phyloP scores from a whole-genome alignment of 2,113 vertebrate genomes.

The Ondatra zibethicus region DNA sequence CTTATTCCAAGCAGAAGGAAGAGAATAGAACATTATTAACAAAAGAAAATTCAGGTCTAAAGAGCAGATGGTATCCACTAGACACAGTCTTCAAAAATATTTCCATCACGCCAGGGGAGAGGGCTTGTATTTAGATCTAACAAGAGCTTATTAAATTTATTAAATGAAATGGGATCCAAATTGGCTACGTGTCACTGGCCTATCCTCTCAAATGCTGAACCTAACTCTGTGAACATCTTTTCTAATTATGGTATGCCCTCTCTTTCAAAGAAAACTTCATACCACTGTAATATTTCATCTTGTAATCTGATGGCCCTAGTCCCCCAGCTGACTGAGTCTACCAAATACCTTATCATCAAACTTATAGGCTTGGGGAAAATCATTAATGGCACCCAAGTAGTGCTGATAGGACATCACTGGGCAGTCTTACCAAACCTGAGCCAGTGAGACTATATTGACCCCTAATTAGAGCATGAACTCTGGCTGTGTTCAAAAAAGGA shows the following conservation, averaged over 20 bases:
- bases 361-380: neutral
- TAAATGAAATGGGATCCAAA: neutral
- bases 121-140: neutral
- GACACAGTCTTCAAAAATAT: neutral
- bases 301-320: neutral
- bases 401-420: accelerated
- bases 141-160: neutral
- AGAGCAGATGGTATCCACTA: neutral
- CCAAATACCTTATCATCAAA: neutral
- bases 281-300: neutral
- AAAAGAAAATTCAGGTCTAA: neutral
- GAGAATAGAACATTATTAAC: neutral
- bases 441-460: neutral
- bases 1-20: neutral
- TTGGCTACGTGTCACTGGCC: neutral
- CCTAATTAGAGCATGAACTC: neutral
- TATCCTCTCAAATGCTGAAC: neutral
- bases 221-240: neutral
- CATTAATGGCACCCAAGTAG: neutral
- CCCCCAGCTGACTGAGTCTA: no score
- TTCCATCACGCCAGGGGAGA: neutral
- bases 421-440: neutral
- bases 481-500: neutral
- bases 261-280: neutral
- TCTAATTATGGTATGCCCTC: neutral